These are phyloP conservation scores for Tokudaia muenninki DNA, from an alignment of 2,797 vertebrate genomes.

Conservation along the genomic window DNA sequence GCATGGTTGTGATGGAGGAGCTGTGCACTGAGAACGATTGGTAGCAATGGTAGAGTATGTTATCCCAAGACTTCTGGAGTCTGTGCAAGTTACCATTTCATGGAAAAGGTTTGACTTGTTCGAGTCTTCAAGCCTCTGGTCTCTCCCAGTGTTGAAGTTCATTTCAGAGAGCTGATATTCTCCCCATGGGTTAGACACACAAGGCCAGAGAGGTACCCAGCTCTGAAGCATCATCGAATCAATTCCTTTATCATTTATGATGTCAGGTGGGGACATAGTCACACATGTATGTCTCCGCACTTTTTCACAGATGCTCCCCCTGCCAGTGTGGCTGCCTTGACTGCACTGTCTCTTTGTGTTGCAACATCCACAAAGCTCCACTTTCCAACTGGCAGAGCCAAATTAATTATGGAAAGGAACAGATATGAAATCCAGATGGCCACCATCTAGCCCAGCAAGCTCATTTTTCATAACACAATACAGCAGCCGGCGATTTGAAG, in stretches of 20 bases:
- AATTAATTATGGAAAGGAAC: neutral
- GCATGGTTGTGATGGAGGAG: neutral
- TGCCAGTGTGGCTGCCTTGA: neutral
- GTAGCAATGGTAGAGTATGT: too few species aligned
- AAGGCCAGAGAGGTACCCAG: fast-evolving
- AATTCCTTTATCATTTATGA: neutral
- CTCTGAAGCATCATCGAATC: neutral
- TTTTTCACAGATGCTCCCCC: fast-evolving
- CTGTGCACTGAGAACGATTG: too few species aligned
- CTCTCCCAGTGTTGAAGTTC: neutral
- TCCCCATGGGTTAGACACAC: neutral
- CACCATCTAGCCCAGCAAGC: neutral
- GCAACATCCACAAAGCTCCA: neutral
- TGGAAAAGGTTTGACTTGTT: neutral
- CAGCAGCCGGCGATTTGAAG: neutral
- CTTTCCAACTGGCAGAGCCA: neutral
- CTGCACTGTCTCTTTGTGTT: neutral
- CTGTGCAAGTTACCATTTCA: neutral
- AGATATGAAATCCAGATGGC: neutral
- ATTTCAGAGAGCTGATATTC: neutral
- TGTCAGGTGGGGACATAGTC: neutral
- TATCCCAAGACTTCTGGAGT: neutral
- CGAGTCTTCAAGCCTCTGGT: neutral
- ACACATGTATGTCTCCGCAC: neutral
- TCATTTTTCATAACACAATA: neutral